Conservation (phyloP, 1,140 invertebrate genomes). For the Pogonus chalceus region DNA sequence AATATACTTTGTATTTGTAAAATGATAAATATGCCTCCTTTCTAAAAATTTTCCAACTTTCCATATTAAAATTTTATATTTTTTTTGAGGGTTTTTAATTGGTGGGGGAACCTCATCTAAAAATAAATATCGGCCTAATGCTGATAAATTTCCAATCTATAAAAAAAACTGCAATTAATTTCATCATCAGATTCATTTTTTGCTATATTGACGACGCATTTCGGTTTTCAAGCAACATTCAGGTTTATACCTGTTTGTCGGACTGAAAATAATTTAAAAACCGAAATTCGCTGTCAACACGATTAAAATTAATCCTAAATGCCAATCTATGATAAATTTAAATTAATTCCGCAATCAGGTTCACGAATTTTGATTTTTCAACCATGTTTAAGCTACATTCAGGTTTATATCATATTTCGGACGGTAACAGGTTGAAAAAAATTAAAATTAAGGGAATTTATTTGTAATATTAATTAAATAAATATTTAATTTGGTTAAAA, state of each 20-base stretch:
- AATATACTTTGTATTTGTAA: slow-evolving; percentile 16
- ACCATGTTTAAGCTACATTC: too few species aligned
- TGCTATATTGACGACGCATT: neutral
- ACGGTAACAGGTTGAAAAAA: too few species aligned
- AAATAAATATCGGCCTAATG: slow-evolving; percentile 28
- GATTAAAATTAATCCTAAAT: neutral
- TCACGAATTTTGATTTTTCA: too few species aligned
- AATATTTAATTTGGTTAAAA: too few species aligned
- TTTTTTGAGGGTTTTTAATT: slow-evolving; percentile 13
- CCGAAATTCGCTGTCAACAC: neutral
- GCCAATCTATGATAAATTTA: too few species aligned
- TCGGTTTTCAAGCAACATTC: neutral
- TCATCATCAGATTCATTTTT: neutral
- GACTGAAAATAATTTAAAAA: neutral
- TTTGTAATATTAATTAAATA: too few species aligned
- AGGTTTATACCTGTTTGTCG: neutral
- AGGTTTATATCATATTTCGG: too few species aligned
- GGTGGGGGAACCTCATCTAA: slow-evolving; percentile 21
- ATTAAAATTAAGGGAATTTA: too few species aligned
- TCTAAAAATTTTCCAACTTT: slow-evolving; percentile 31
- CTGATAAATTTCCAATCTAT: slow-evolving; percentile 23
- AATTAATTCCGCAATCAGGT: too few species aligned
- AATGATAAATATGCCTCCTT: slow-evolving; percentile 29
- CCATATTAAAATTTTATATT: slow-evolving; percentile 32
- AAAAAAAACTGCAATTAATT: neutral